phyloP scores from a whole-genome alignment of 2,888 invertebrate genomes.

The Bedellia somnulentella region DNA sequence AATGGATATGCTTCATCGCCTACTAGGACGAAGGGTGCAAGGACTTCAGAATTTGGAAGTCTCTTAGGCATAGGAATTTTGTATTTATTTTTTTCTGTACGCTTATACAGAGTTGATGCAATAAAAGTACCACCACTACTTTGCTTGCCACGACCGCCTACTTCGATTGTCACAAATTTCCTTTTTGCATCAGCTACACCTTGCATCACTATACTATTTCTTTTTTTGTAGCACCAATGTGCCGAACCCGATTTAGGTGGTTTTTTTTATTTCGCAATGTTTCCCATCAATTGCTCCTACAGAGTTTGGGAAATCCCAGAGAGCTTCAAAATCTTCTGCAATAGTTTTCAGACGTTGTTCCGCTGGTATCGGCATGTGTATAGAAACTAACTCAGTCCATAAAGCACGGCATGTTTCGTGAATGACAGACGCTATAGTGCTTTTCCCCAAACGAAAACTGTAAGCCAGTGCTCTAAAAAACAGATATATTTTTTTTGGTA shows the following conservation, averaged over 20 bases:
- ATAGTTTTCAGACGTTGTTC: neutral
- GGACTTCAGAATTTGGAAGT: slow-evolving; percentile 9
- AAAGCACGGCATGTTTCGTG: slow-evolving; percentile 1
- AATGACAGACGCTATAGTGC: neutral
- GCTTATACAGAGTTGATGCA: too few species aligned
- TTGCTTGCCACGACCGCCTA: slow-evolving; percentile 1
- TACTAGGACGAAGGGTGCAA: slow-evolving; percentile 6
- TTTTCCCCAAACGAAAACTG: neutral
- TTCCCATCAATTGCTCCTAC: slow-evolving; percentile 1
- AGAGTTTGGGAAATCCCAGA: slow-evolving; percentile 2
- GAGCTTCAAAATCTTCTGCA: neutral
- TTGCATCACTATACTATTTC: slow-evolving; percentile 1
- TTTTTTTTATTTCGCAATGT: neutral
- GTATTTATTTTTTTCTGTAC: slow-evolving; percentile 1
- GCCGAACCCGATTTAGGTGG: neutral
- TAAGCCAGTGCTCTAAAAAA: slow-evolving; percentile 3
- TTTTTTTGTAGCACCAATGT: slow-evolving; percentile 1
- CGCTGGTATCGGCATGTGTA: slow-evolving; percentile 1
- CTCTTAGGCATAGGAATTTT: slow-evolving; percentile 2
- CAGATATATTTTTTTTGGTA: neutral
- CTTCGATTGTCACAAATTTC: neutral
- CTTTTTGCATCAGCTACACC: slow-evolving; percentile 1
- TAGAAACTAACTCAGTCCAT: neutral
- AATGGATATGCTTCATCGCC: slow-evolving; percentile 13
- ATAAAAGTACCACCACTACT: slow-evolving; percentile 1